Evolutionary conservation across 2,888 invertebrate species (phyloP), one percentile per base, ranked within the genome.

Genomic region (Apamea epomidion): DNA sequence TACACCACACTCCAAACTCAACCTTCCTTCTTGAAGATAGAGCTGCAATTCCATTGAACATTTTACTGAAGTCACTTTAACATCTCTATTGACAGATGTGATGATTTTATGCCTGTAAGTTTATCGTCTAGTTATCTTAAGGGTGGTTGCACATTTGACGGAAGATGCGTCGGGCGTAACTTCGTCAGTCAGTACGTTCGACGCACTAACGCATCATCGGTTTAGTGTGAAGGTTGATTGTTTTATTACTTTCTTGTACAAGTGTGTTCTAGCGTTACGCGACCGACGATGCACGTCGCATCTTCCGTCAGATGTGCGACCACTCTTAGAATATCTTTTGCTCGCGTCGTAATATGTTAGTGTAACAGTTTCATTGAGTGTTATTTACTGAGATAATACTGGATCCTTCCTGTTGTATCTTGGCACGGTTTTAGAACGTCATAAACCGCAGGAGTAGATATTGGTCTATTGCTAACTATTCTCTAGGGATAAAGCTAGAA

Each of bases 61-160:
- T 0, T 0, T n/a, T 8, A 68, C 21, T 18, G 48, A 64, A 75
- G 75, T 80, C 79, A 75, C 69, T 82, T 78, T 78, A 83, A 91
- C 89, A 91, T 89, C 86, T 90, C 86, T 93, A 93, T 94, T 93
- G 93, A 93, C 93, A 94, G 79, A 87, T 89, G 89, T 90, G 91
- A 92, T 89, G 90, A 90, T 90, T 92, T 92, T 90, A 92, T 91
- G 89, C 84, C 83, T 86, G 84, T 83, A 81, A 85, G 85, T 91
- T 91, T 92, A 88, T 83, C 70, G 76, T 68, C 65, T 85, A 81
- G 87, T 77, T 90, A 71, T 88, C 74, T 85, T 85, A 80, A 72
- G n/a, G 60, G 32, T 37, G 65, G 0, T 21, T 1, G 37, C 21
- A 65, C 65, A 65, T 65, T 12, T 37, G 65, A 65, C 37, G 65